Base-by-base conservation (phyloP, 2,797 vertebrate genomes). In the Gobionotothen gibberifrons region DNA sequence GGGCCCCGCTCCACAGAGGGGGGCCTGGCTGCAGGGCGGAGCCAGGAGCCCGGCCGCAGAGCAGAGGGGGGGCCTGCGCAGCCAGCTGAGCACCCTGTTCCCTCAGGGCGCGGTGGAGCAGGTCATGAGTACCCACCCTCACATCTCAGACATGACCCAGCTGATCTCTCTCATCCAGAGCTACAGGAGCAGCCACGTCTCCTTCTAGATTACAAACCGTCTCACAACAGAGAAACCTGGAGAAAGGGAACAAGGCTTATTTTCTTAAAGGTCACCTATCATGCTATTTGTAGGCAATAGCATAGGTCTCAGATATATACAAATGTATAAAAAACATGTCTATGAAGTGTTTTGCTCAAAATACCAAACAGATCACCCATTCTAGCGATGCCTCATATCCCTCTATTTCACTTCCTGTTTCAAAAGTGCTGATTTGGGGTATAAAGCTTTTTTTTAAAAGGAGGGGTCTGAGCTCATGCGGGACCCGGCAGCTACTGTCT, bases 61-160 rank as follows among this genome's bases (percentile, higher is more conserved):
- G 48, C 86, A n/a, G 61, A 91, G 82, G 64, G 80, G 51, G 2
- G 72, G 54, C 9, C 9, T 70, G 2, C 87, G 76, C 43, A 87
- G 78, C 22, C 86, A 87, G 51, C 92, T 95, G 15, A 90, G 92
- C 78, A 85, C 90, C 0, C 52, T 94, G 13, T 96, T 94, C 70
- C 94, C 94, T 2, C 87, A 86, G 1, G 47, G 22, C 0, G 79
- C 62, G 1, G 91, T 95, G 72, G 92, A 95, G 66, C 73, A 73
- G 0, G 51, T 89, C 47, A 91, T 93, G 93, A 76, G 87, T 0
- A 61, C 80, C 29, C 87, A 93, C 56, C 93, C 95, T 0, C 54
- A 87, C 0, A 49, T 89, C 15, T 86, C 93, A 10, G 92, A 95
- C 46, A 29, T 66, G 6, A n/a, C 82, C 0, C 48, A 88, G 74